phyloP scores from a whole-genome alignment of 2,888 invertebrate genomes.

The Lapara coniferarum region DNA sequence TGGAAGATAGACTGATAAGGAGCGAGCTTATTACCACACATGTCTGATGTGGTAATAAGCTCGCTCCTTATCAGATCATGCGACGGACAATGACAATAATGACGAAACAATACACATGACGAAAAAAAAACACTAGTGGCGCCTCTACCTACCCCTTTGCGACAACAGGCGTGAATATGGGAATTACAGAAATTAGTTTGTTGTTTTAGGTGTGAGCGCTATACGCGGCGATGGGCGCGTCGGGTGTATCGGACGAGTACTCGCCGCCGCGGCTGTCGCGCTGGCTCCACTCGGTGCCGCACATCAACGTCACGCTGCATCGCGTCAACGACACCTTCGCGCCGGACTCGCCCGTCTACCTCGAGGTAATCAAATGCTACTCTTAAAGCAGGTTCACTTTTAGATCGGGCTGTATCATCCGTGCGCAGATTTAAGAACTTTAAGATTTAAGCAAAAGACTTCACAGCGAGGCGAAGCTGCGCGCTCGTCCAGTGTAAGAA shows the following conservation, averaged over 20 bases:
- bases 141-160: not conserved
- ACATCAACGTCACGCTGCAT: slow-evolving; percentile 95
- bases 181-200: not conserved
- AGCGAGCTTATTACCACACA: no score
- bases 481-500: no score
- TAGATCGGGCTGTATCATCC: no score
- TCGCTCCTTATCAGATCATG: not conserved
- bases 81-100: no score
- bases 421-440: no score
- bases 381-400: no score
- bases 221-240: slow-evolving; percentile 76
- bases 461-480: no score
- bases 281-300: slow-evolving; percentile 94
- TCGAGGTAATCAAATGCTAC: slow-evolving; percentile 83
- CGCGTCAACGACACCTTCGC: slow-evolving; percentile 96
- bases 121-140: not conserved
- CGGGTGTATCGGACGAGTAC: slow-evolving; percentile 88
- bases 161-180: not conserved
- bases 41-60: not conserved
- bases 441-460: no score
- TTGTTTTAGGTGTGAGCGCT: slow-evolving; percentile 40
- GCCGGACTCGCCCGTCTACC: slow-evolving; percentile 93
- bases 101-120: not conserved
- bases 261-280: slow-evolving; percentile 93
- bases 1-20: no score